Base-by-base conservation (phyloP, 2,888 invertebrate species). In the Caenorhabditis auriculariae region DNA sequence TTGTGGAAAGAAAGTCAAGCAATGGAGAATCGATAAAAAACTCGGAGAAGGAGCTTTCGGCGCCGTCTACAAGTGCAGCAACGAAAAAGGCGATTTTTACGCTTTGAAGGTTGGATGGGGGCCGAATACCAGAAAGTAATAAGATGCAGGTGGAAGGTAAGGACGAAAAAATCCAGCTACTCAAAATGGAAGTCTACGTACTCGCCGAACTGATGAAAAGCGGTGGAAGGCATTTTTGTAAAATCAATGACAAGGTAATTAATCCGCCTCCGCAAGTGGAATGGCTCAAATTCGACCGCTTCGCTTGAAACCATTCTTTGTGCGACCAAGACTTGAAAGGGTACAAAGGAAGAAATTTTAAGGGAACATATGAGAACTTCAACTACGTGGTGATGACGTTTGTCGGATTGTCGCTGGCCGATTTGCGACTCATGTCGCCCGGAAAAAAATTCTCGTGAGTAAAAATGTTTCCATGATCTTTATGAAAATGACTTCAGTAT, bases 161-260 rank as follows among this genome's bases (percentile, higher is more conserved):
- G 39, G 65, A 69, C n/a, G 72, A 74, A 57, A 65, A 72, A 54
- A 64, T 74, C 39, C 71, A 75, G 55, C 48, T 74, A 39, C 52
- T 74, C 51, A 77, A 75, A 56, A 78, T 77, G 77, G 77, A 78
- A 51, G 77, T 77, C n/a, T 65, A 54, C 54, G 72, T 77, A 41
- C 54, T 77, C 35, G 57, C 55, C 42, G 74, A 69, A 50, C 46
- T 78, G 53, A 60, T 63, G 26, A 72, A 74, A 52, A 52, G 60
- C 12, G 72, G 69, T 6, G 67, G 69, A 21, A 56, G 72, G 7
- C 77, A 77, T 51, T 77, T 77, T 54, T 78, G 78, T 54, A 70
- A 75, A 51, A 78, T 77, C 43, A 71, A 72, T 55, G 77, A 75
- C 52, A 78, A 74, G 45, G 75, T 72, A 35, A n/a, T n/a, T n/a